These are phyloP conservation scores for Vulpes ferrilata DNA, from an alignment of 2,113 vertebrate genomes.

Conservation along the genomic window DNA sequence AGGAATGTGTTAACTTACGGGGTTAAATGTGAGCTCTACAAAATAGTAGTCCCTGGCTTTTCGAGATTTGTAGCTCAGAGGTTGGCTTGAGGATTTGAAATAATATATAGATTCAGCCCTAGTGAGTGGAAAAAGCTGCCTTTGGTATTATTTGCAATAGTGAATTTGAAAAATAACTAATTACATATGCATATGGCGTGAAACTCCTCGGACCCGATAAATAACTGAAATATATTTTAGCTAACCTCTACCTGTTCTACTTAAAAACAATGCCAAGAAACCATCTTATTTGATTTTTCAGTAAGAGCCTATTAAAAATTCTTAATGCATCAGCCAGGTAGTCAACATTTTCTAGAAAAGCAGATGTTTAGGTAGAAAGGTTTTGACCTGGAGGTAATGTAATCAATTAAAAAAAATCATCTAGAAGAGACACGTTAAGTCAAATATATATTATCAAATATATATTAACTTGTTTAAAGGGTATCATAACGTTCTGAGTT, in stretches of 20 bases:
- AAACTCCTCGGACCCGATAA: not conserved
- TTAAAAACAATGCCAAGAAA: conserved; percentile 30
- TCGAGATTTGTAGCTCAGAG: conserved; percentile 25
- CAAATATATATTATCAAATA: not conserved
- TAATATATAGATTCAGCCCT: conserved; percentile 22
- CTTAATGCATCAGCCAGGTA: conserved; percentile 49
- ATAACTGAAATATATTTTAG: conserved; percentile 25
- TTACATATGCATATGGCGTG: not conserved
- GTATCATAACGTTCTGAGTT: conserved; percentile 42
- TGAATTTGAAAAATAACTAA: conserved; percentile 41
- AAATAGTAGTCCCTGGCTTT: conserved; percentile 26
- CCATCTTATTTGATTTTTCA: conserved; percentile 48
- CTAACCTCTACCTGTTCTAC: not conserved
- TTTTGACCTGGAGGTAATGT: conserved; percentile 52
- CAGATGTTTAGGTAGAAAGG: not conserved
- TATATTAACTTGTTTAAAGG: conserved; percentile 31
- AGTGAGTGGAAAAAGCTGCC: conserved; percentile 4
- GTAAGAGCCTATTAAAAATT: conserved; percentile 43
- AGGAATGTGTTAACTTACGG: not conserved
- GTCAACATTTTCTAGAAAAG: conserved; percentile 53
- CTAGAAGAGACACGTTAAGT: not conserved
- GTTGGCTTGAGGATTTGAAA: conserved; percentile 41
- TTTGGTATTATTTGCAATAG: conserved; percentile 31
- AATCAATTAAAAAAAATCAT: conserved; percentile 47
- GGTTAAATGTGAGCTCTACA: conserved; percentile 15